A percentile compares a stretch with the other conserved stretches of the same genome.
Conservation (phyloP, 2,888 invertebrate genomes). For the Lissocephala sabroskyi region DNA sequence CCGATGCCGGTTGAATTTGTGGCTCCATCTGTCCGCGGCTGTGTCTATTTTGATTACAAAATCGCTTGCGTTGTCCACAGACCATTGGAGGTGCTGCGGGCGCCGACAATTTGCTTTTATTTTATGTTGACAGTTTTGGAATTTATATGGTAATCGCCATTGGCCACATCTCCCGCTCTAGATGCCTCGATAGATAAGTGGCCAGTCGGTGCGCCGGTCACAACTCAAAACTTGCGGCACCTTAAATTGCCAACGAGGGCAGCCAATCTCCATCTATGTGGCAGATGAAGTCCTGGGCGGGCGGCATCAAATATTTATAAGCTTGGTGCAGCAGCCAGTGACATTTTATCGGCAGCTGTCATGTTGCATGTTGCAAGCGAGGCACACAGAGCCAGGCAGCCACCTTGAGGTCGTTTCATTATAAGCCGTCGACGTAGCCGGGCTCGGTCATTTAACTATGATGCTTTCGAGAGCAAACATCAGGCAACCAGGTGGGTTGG, state of each 20-base stretch:
- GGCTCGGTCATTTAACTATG: slow-evolving; percentile 5
- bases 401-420: slow-evolving; percentile 29
- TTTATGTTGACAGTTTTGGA: slow-evolving; percentile 53
- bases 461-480: not conserved
- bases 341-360: slow-evolving; percentile 30
- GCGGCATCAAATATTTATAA: slow-evolving; percentile 49
- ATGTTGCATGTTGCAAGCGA: slow-evolving; percentile 6
- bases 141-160: slow-evolving; percentile 54
- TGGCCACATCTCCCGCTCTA: slow-evolving; percentile 10
- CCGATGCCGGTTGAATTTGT: slow-evolving; percentile 5
- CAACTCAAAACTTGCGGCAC: slow-evolving; percentile 12
- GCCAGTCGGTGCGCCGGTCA: slow-evolving; percentile 11
- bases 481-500: no score
- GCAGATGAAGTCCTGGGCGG: slow-evolving; percentile 1
- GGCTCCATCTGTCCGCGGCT: slow-evolving; percentile 14
- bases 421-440: slow-evolving; percentile 26
- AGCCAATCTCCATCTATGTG: not conserved
- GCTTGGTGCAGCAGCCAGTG: slow-evolving; percentile 19
- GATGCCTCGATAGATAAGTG: slow-evolving; percentile 56
- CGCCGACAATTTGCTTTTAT: slow-evolving; percentile 59
- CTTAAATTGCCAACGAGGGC: slow-evolving; percentile 6
- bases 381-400: slow-evolving; percentile 9
- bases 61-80: slow-evolving; percentile 40
- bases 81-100: slow-evolving; percentile 28
- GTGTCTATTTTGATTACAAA: slow-evolving; percentile 54